A percentile compares a stretch with the other conserved stretches of the same genome.
These are phyloP conservation scores for Scortum barcoo DNA, from an alignment of 2,113 vertebrate genomes.

Conservation along the genomic window DNA sequence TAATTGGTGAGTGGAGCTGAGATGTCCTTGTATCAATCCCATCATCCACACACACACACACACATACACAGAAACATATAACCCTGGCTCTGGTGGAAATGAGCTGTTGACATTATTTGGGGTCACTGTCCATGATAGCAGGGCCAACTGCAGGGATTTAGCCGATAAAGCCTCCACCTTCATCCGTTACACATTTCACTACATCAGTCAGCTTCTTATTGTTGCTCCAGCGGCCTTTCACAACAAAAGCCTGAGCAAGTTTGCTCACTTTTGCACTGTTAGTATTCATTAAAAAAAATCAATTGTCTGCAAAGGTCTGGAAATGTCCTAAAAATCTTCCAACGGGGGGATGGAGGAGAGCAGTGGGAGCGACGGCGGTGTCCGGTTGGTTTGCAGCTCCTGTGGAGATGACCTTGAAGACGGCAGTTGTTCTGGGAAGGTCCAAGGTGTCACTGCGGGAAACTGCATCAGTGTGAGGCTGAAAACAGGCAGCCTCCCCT, in stretches of 20 bases:
- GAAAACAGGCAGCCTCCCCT: background rate
- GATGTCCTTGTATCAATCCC: constrained; percentile 65
- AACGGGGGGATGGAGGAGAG: background rate
- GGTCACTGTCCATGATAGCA: constrained; percentile 90
- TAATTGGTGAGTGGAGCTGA: background rate
- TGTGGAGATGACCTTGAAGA: constrained; percentile 44
- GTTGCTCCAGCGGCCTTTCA: background rate
- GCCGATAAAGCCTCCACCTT: constrained; percentile 89
- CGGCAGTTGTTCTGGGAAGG: constrained; percentile 5
- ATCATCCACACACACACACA: constrained; percentile 49
- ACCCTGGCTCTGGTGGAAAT: constrained; percentile 88
- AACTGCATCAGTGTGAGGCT: background rate
- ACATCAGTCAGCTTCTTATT: constrained; percentile 5
- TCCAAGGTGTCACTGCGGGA: constrained; percentile 23
- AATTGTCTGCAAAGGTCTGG: background rate
- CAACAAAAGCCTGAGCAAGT: background rate
- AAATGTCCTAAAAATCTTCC: background rate
- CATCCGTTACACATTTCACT: constrained; percentile 83
- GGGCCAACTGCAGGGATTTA: constrained; percentile 90
- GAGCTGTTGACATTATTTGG: constrained; percentile 95
- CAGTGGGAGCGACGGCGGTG: background rate
- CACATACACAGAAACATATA: background rate
- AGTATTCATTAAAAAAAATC: background rate
- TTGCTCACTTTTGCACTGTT: background rate
- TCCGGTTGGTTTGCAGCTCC: background rate